phyloP scores from a whole-genome alignment of 2,888 invertebrate genomes.

The Dryobotodes eremita region DNA sequence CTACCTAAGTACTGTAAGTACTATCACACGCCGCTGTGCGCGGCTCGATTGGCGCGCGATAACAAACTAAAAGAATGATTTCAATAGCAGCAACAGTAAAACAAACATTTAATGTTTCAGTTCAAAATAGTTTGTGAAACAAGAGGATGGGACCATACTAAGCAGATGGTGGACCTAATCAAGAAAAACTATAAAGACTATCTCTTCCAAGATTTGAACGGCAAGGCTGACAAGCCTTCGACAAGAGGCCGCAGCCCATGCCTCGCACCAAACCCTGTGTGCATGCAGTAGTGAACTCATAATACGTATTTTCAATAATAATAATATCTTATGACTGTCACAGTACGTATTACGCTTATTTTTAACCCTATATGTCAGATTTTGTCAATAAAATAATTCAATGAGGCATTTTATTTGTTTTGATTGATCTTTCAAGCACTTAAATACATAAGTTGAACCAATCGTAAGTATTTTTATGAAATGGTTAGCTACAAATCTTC shows the following conservation, averaged over 20 bases:
- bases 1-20: neutral
- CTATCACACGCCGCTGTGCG: neutral
- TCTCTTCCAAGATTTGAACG: slow-evolving; percentile 81
- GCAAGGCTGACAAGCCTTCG: slow-evolving; percentile 71
- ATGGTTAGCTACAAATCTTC: too few relatives aligned
- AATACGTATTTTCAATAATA: neutral
- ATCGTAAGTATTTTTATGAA: neutral
- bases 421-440: neutral
- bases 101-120: slow-evolving; percentile 83
- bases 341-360: neutral
- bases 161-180: slow-evolving; percentile 81
- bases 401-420: neutral
- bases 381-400: slow-evolving; percentile 34
- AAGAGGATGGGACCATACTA: slow-evolving; percentile 94
- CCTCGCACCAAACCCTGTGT: slow-evolving; percentile 86
- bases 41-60: neutral
- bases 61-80: neutral
- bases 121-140: slow-evolving; percentile 97
- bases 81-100: neutral
- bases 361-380: neutral
- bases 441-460: neutral
- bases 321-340: neutral
- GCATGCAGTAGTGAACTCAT: slow-evolving; percentile 83
- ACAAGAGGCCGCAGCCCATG: slow-evolving; percentile 82
- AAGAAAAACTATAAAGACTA: slow-evolving; percentile 92